Evolutionary conservation across 2,113 vertebrate genomes (phyloP).

Genomic region (Bufo bufo): DNA sequence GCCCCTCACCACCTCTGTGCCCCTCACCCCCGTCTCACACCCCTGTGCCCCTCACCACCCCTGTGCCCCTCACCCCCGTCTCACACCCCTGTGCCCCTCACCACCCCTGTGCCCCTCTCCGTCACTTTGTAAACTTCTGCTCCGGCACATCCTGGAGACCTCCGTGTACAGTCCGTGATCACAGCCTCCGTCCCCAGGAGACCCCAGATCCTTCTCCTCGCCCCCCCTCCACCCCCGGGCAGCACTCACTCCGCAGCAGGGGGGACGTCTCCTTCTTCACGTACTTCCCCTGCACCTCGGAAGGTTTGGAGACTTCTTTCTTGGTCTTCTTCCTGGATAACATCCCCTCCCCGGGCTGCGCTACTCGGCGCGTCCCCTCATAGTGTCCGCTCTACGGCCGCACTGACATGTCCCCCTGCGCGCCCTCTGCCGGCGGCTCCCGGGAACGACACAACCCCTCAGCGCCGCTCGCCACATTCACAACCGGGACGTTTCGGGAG

Average conservation of each 20-base stretch:
- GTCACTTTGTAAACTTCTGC: not conserved
- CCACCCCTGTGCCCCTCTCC: no score
- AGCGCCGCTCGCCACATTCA: not conserved
- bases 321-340: slow-evolving; percentile 97
- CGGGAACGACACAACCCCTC: not conserved
- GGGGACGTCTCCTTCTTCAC: slow-evolving; percentile 98
- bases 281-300: slow-evolving; percentile 96
- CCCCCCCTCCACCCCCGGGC: slow-evolving; percentile 4
- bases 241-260: slow-evolving; percentile 90
- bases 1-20: no score
- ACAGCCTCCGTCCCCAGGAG: not conserved
- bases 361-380: slow-evolving; percentile 20
- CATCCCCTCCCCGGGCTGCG: slow-evolving; percentile 60
- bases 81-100: no score
- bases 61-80: no score
- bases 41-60: no score
- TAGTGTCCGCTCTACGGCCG: slow-evolving; percentile 12
- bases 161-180: not conserved
- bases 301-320: slow-evolving; percentile 91
- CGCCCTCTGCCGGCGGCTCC: slow-evolving; percentile 15
- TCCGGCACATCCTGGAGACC: not conserved
- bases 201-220: not conserved
- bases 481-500: not conserved
- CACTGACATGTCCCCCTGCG: not conserved
- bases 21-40: no score